Percentiles rank a stretch among this genome's conserved stretches.
phyloP scores from a whole-genome alignment of 2,113 vertebrate species.

The Nothoprocta pentlandii region DNA sequence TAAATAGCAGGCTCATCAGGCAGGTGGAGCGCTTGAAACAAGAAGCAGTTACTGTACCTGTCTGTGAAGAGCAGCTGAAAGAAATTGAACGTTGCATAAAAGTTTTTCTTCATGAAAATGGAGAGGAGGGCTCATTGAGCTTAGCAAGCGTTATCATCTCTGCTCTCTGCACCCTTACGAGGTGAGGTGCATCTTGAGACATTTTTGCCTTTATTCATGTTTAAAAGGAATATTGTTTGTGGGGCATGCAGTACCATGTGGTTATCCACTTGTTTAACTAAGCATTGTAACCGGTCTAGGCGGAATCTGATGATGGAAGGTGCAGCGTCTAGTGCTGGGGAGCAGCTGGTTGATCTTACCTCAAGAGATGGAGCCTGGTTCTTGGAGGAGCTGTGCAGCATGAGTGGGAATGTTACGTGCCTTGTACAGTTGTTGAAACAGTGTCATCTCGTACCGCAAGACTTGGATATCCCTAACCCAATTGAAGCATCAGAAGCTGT shows the following conservation, averaged over 20 bases:
- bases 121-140: slow-evolving; percentile 90
- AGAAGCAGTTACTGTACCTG: slow-evolving; percentile 87
- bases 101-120: slow-evolving; percentile 93
- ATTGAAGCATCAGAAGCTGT: slow-evolving; percentile 88
- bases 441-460: slow-evolving; percentile 91
- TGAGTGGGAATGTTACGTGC: slow-evolving; percentile 93
- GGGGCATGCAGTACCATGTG: neutral
- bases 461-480: slow-evolving; percentile 91
- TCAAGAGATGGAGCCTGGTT: slow-evolving; percentile 98
- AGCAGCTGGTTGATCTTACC: slow-evolving; percentile 93
- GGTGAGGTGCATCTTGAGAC: slow-evolving; percentile 73
- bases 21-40: slow-evolving; percentile 94
- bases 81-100: slow-evolving; percentile 97
- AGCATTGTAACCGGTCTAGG: slow-evolving; percentile 62
- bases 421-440: slow-evolving; percentile 91
- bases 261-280: neutral
- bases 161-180: slow-evolving; percentile 91
- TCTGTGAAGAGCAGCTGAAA: slow-evolving; percentile 95
- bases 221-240: neutral
- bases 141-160: slow-evolving; percentile 93
- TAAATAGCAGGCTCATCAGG: slow-evolving; percentile 87
- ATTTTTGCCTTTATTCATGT: fast-evolving
- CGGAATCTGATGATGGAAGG: slow-evolving; percentile 98
- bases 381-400: slow-evolving; percentile 96
- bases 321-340: slow-evolving; percentile 92